These are phyloP conservation scores for Folsomia manolachei DNA, from an alignment of 2,888 invertebrate species.

Conservation along the genomic window DNA sequence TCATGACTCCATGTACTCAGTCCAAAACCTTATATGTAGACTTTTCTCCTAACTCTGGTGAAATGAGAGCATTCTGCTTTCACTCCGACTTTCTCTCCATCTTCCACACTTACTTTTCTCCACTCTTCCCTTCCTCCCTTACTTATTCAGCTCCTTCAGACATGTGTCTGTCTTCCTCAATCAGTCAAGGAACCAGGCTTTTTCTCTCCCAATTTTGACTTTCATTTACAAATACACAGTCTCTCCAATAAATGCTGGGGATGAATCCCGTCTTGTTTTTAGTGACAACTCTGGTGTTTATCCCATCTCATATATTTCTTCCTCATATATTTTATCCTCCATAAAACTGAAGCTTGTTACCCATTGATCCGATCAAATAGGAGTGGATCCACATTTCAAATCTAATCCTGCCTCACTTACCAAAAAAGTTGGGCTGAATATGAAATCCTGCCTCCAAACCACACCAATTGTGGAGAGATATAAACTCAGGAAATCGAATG, in stretches of 20 bases:
- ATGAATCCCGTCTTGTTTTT: background rate
- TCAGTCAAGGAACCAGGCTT: background rate
- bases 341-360: too few species aligned
- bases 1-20: background rate
- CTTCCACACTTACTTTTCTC: background rate
- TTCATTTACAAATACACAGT: background rate
- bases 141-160: background rate
- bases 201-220: background rate
- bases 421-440: too few species aligned
- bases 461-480: too few species aligned
- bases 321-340: too few species aligned
- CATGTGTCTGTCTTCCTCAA: background rate
- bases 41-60: too few species aligned
- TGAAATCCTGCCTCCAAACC: too few species aligned
- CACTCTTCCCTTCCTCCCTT: background rate
- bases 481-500: background rate
- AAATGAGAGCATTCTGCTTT: background rate
- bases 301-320: background rate
- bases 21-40: background rate
- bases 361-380: background rate
- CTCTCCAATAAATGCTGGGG: background rate
- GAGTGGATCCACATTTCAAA: too few species aligned
- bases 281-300: background rate
- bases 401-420: too few species aligned
- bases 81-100: background rate